A percentile compares a stretch with the other conserved stretches of the same genome.
phyloP scores from a whole-genome alignment of 2,888 invertebrate species.

The Idaea straminata region DNA sequence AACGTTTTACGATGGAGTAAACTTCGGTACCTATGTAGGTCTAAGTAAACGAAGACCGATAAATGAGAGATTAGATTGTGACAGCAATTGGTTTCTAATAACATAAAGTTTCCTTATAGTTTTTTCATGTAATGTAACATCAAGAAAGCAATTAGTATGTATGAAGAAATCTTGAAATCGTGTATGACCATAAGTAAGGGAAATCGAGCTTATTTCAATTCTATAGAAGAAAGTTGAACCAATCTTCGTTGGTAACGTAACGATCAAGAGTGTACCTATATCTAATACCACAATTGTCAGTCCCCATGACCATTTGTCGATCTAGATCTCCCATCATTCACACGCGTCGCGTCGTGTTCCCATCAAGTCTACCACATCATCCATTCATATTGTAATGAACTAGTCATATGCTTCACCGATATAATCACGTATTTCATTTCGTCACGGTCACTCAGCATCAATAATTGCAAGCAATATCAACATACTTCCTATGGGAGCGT shows the following conservation, averaged over 20 bases:
- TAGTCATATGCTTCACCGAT: conserved; percentile 20
- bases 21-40: background rate
- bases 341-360: conserved; percentile 18
- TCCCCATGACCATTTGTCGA: background rate
- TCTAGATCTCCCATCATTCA: conserved; percentile 14
- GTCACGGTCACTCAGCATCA: conserved; percentile 25
- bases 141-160: background rate
- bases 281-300: conserved; percentile 5
- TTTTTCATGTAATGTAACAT: background rate
- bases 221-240: too few relatives aligned
- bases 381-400: conserved; percentile 35
- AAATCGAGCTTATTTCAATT: too few relatives aligned
- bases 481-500: conserved; percentile 16
- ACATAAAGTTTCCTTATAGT: background rate
- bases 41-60: background rate
- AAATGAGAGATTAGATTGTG: background rate
- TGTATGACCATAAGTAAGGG: too few relatives aligned
- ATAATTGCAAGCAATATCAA: conserved; percentile 27
- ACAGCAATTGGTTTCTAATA: background rate
- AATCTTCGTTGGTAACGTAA: too few relatives aligned
- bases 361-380: conserved; percentile 30
- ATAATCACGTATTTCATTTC: conserved; percentile 26
- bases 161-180: too few relatives aligned
- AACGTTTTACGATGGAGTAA: background rate
- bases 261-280: too few relatives aligned